phyloP scores from a whole-genome alignment of 2,888 invertebrate genomes.

The Napeogenes sylphis region DNA sequence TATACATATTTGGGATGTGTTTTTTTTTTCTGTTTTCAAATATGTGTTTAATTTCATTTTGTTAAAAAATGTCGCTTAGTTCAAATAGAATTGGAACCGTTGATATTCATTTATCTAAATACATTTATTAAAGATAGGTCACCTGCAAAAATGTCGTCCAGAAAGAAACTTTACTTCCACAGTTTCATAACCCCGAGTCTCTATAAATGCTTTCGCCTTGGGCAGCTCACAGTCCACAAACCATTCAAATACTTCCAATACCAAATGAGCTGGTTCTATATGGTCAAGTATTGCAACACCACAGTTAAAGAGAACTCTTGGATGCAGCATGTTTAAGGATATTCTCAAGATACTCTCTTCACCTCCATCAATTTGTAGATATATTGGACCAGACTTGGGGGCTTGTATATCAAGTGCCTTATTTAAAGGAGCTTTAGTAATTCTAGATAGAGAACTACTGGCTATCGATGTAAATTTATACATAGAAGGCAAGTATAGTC shows the following conservation, averaged over 20 bases:
- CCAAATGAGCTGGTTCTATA: slow-evolving; percentile 55
- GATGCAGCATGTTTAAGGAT: slow-evolving; percentile 52
- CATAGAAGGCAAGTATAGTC: slow-evolving; percentile 56
- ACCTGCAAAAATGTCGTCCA: slow-evolving; percentile 68
- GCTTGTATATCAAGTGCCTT: slow-evolving; percentile 48
- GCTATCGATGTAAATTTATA: slow-evolving; percentile 52
- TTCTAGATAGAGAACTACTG: slow-evolving; percentile 44
- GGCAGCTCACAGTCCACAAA: slow-evolving; percentile 51
- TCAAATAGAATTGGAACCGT: too few species aligned
- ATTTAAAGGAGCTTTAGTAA: slow-evolving; percentile 41
- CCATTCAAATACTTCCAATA: slow-evolving; percentile 63
- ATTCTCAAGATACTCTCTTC: slow-evolving; percentile 49
- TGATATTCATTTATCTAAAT: too few species aligned
- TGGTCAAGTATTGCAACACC: slow-evolving; percentile 47
- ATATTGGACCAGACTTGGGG: slow-evolving; percentile 55
- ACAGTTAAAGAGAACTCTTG: slow-evolving; percentile 53
- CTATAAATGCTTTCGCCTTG: slow-evolving; percentile 45
- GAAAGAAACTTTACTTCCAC: slow-evolving; percentile 51
- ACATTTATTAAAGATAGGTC: neutral
- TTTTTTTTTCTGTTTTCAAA: too few species aligned
- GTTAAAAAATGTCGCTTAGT: too few species aligned
- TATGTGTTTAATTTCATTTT: too few species aligned
- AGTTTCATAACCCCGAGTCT: slow-evolving; percentile 52
- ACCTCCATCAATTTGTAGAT: slow-evolving; percentile 62
- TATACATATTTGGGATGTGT: too few species aligned